Percentiles rank a stretch among this genome's conserved stretches.
phyloP scores from a whole-genome alignment of 2,113 vertebrate genomes.

The Neogale vison region DNA sequence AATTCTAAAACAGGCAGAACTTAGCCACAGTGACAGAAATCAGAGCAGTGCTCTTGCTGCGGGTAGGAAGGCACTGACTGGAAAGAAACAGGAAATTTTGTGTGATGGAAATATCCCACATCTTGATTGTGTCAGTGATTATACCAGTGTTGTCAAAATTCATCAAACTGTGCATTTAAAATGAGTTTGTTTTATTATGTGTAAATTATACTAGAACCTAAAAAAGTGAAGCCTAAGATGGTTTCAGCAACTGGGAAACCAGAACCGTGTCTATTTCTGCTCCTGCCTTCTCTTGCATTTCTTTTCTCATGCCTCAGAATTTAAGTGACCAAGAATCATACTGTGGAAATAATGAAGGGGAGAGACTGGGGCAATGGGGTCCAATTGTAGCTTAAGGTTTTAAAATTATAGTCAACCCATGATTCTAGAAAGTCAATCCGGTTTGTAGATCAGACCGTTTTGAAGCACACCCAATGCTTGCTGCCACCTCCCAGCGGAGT shows the following conservation, averaged over 20 bases:
- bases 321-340: neutral
- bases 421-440: neutral
- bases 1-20: neutral
- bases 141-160: neutral
- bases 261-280: neutral
- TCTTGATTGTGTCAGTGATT: neutral
- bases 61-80: neutral
- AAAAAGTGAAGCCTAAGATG: neutral
- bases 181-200: neutral
- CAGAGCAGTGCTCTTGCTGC: neutral
- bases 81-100: neutral
- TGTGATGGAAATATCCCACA: neutral
- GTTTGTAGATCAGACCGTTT: neutral
- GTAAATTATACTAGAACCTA: neutral
- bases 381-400: neutral
- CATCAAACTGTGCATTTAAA: neutral
- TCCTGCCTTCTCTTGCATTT: neutral
- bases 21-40: neutral
- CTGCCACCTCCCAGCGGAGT: neutral
- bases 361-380: no score
- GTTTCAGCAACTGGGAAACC: neutral
- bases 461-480: neutral
- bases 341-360: neutral
- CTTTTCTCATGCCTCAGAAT: neutral
- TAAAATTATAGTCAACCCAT: neutral